phyloP scores from a whole-genome alignment of 2,888 invertebrate species.

The Cephus spinipes region DNA sequence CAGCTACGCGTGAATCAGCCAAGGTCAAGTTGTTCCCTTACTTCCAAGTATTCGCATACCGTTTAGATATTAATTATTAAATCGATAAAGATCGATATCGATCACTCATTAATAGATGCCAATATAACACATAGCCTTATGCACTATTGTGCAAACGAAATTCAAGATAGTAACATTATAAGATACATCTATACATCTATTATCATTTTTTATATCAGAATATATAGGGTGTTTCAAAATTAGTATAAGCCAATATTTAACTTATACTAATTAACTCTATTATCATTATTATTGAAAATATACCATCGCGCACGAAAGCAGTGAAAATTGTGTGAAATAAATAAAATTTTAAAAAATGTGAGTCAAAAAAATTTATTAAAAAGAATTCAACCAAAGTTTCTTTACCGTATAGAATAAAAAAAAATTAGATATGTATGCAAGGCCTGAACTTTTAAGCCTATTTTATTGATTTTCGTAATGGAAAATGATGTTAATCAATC shows the following conservation, averaged over 20 bases:
- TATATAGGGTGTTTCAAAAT: too few relatives aligned
- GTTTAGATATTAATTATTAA: not conserved
- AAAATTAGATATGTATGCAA: too few relatives aligned
- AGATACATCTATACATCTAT: not conserved
- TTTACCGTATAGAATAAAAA: not conserved
- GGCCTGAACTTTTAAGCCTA: not conserved
- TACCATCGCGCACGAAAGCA: too few relatives aligned
- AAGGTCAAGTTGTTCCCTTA: conserved; percentile 65
- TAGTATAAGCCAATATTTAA: too few relatives aligned
- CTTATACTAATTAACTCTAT: too few relatives aligned
- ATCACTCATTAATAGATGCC: not conserved
- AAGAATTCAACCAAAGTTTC: not conserved
- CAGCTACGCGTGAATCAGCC: conserved; percentile 68
- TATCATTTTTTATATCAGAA: not conserved
- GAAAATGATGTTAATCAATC: not conserved
- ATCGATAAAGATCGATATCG: not conserved
- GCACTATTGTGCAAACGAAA: not conserved
- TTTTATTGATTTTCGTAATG: too few relatives aligned
- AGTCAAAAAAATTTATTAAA: not conserved
- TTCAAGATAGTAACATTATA: not conserved
- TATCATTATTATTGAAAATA: too few relatives aligned
- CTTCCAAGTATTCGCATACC: conserved; percentile 46
- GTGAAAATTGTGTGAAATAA: too few relatives aligned
- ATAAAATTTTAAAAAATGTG: too few relatives aligned
- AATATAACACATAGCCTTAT: not conserved